Evolutionary conservation across 2,888 invertebrate genomes (phyloP), one percentile per base, ranked within the genome.

Genomic region (Quadriops clusia): DNA sequence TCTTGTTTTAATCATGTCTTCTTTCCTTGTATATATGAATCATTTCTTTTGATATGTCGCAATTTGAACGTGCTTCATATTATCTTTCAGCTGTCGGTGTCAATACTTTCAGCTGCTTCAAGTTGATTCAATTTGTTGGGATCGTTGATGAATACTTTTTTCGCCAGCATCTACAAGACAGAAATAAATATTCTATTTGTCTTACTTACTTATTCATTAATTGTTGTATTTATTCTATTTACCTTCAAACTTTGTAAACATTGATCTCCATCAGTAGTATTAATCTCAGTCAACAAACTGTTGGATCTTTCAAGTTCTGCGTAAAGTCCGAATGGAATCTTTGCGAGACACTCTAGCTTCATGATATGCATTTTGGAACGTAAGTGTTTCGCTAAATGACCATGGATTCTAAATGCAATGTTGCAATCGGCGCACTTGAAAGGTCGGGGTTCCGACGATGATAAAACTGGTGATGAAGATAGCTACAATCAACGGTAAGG

Each of bases 391-490:
- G 94, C 93, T 49, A 98, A 65, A 61, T 95, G 95, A 0, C 95
- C 97, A 52, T 93, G 94, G 51, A 94, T 94, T 46, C 90, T 72
- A 58, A 98, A 97, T 5, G 93, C 94, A 44, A 91, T 86, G 54
- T 86, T 87, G 58, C 97, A 97, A 54, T 95, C 93, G 11, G 77
- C 78, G 64, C 97, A 97, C 51, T 91, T 86, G 59, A 94, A 97
- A 10, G 95, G 94, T 28, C 95, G 72, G 3, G 95, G 95, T 63
- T 95, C 94, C 41, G 80, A 81, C 8, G 84, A 81, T 1, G 84
- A 83, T 5, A 77, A 65, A 30, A 89, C 77, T 6, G 83, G 61
- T 5, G 61, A 59, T 12, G 62, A 55, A 16, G 58, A 59, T 38
- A 61, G 50, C 62, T 61, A 38, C 15, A 52, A 51, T 29, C 28